Conservation (phyloP, 2,113 vertebrate species). For the Xiphias gladius region DNA sequence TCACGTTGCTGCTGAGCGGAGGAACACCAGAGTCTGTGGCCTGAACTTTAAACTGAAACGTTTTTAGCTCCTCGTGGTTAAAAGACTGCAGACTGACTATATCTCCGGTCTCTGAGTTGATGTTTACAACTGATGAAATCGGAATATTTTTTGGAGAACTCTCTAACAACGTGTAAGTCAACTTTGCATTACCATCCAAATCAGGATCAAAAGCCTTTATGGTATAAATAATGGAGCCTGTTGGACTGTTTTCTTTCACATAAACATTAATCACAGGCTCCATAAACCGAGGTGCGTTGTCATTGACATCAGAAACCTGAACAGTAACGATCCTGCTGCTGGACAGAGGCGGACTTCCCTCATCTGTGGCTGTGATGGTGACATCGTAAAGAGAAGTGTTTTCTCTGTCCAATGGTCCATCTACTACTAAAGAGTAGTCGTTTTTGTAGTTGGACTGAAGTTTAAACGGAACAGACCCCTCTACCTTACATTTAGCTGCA, state of each 20-base stretch:
- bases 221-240: conserved; percentile 79
- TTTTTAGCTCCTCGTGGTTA: conserved; percentile 65
- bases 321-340: conserved; percentile 79
- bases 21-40: conserved; percentile 64
- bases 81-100: conserved; percentile 68
- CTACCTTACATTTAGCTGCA: conserved; percentile 38
- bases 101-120: conserved; percentile 72
- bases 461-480: conserved; percentile 70
- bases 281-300: conserved; percentile 88
- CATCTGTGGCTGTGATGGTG: conserved; percentile 84
- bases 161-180: conserved; percentile 84
- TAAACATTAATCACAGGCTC: conserved; percentile 81
- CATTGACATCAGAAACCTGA: conserved; percentile 90
- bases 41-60: conserved; percentile 45
- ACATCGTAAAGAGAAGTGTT: conserved; percentile 82
- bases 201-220: conserved; percentile 88
- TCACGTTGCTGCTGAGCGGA: conserved; percentile 44
- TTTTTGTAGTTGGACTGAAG: conserved; percentile 80
- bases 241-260: conserved; percentile 88
- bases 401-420: conserved; percentile 86
- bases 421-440: conserved; percentile 88
- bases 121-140: conserved; percentile 43
- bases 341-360: conserved; percentile 86
- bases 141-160: conserved; percentile 35
- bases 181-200: conserved; percentile 71